Evolutionary conservation across 2,797 vertebrate species (phyloP).

Genomic region (Sciurus carolinensis): DNA sequence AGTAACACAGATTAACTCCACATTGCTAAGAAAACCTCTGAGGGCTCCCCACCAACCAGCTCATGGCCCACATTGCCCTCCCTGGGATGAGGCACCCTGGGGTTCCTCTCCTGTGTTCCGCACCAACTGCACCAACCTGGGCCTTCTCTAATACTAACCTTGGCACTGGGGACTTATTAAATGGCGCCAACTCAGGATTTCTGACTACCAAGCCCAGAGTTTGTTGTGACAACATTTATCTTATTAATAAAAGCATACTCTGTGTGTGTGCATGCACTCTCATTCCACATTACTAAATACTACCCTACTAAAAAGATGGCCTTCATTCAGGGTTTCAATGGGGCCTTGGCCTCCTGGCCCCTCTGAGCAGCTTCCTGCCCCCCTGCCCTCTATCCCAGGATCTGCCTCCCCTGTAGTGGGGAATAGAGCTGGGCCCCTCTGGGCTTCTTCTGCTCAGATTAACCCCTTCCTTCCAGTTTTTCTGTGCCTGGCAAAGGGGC

Average conservation of each 20-base stretch:
- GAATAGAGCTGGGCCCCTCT: not conserved
- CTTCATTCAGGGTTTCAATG: not conserved
- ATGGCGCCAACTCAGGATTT: conserved; percentile 3
- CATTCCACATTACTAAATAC: accelerated
- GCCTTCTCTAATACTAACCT: not conserved
- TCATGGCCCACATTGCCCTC: not conserved
- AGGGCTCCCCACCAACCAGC: not conserved
- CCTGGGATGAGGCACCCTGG: not conserved
- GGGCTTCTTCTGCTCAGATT: conserved; percentile 12
- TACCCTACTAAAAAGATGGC: not conserved
- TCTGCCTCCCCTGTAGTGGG: not conserved
- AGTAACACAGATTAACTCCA: not conserved
- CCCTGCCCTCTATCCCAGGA: not conserved
- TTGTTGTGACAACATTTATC: conserved; percentile 55
- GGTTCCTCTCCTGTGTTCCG: not conserved
- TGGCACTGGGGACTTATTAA: conserved; percentile 70
- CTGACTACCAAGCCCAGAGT: not conserved
- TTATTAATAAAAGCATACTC: not conserved
- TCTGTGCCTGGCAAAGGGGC: conserved; percentile 19
- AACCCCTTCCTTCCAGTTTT: conserved; percentile 58
- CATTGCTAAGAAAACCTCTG: not conserved
- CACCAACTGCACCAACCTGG: not conserved
- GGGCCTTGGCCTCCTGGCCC: not conserved
- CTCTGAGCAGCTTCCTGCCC: not conserved
- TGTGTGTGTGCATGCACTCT: not conserved